phyloP scores from a whole-genome alignment of 1,140 invertebrate genomes.

The Neocloeon triangulifer region DNA sequence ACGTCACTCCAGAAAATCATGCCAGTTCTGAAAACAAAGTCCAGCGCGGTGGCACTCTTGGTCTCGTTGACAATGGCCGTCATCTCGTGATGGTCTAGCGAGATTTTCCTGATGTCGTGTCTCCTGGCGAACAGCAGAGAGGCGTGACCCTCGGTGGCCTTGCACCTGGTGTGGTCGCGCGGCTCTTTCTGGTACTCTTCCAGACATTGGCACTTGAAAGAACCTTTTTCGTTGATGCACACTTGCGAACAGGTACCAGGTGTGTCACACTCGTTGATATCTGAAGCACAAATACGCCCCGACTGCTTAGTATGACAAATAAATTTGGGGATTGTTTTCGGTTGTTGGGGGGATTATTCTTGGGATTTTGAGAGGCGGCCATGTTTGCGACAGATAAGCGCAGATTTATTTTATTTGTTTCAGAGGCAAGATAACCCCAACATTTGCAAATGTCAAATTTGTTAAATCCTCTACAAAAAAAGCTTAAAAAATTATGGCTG shows the following conservation, averaged over 20 bases:
- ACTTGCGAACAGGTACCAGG: constrained; percentile 79
- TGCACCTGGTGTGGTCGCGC: constrained; percentile 57
- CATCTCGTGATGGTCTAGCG: constrained; percentile 73
- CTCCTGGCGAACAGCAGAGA: constrained; percentile 62
- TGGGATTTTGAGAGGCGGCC: no score
- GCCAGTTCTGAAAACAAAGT: constrained; percentile 72
- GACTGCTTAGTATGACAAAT: no score
- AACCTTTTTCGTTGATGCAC: constrained; percentile 75
- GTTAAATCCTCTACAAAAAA: no score
- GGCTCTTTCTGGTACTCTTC: constrained; percentile 69
- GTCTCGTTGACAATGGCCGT: constrained; percentile 71
- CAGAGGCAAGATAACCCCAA: no score
- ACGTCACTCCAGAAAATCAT: constrained; percentile 93
- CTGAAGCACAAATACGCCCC: constrained; percentile 37
- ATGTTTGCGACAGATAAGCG: no score
- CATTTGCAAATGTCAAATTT: no score
- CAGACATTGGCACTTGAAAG: constrained; percentile 81
- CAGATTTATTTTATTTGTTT: no score
- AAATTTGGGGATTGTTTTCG: no score
- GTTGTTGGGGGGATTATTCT: no score
- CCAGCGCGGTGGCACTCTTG: constrained; percentile 64
- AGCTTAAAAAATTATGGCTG: no score
- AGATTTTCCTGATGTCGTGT: constrained; percentile 73
- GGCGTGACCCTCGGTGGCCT: constrained; percentile 67
- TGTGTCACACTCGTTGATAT: constrained; percentile 79